Percentiles rank a stretch among this genome's conserved stretches.
These are phyloP conservation scores for Pogonocichla stellata DNA, from an alignment of 2,113 vertebrate species.

Conservation along the genomic window DNA sequence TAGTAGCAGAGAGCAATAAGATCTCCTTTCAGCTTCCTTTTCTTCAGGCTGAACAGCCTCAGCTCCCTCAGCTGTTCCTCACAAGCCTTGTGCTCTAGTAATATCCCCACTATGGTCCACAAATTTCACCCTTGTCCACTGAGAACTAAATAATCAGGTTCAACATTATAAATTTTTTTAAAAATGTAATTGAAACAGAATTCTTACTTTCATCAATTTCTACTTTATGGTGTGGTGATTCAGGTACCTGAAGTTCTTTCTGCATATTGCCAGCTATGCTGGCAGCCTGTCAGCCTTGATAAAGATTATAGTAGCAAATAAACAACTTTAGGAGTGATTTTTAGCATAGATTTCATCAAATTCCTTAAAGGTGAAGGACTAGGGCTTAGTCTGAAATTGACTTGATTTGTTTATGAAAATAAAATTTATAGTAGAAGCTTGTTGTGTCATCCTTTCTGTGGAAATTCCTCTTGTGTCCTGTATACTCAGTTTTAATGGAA, in stretches of 20 bases:
- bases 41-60: not conserved
- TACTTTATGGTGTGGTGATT: not conserved
- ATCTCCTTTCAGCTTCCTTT: not conserved
- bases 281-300: not conserved
- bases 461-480: not conserved
- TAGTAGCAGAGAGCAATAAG: not conserved
- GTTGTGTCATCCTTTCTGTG: not conserved
- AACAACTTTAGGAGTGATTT: slow-evolving; percentile 6
- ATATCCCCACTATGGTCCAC: not conserved
- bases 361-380: not conserved
- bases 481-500: not conserved
- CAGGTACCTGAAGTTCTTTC: not conserved
- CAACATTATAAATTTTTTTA: not conserved
- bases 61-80: not conserved
- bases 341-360: slow-evolving; percentile 23
- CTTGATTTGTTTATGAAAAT: slow-evolving; percentile 12
- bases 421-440: not conserved
- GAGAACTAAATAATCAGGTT: not conserved
- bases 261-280: not conserved
- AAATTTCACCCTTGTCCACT: not conserved
- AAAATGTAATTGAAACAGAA: not conserved
- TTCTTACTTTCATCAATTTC: not conserved
- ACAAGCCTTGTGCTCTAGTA: not conserved
- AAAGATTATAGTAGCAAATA: not conserved
- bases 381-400: slow-evolving; percentile 7